Evolutionary conservation across 2,888 invertebrate genomes (phyloP).

Genomic region (Sycophila texana): DNA sequence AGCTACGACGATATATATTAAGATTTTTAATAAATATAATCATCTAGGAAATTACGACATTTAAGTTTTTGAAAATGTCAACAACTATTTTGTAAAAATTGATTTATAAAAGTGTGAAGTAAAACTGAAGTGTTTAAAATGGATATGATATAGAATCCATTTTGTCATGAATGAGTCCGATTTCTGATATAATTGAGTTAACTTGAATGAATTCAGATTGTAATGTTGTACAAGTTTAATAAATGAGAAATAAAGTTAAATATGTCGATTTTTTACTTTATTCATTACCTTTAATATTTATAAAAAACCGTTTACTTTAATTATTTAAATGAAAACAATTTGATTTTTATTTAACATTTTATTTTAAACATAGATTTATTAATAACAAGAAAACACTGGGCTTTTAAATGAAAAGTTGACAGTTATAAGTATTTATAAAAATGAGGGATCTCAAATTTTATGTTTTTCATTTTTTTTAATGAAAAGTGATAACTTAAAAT

Average conservation of each 20-base stretch:
- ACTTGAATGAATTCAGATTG: neutral
- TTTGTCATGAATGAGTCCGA: too few species aligned
- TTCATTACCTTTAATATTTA: too few species aligned
- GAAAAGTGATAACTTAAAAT: conserved; percentile 32
- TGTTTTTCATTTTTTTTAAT: conserved; percentile 19
- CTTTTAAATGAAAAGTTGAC: conserved; percentile 11
- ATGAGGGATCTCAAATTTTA: conserved; percentile 1
- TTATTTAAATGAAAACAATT: neutral
- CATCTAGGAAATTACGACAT: too few species aligned
- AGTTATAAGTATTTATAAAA: conserved; percentile 17
- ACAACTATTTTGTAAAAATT: neutral
- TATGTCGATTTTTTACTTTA: too few species aligned
- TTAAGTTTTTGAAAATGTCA: conserved; percentile 4
- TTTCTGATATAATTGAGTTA: too few species aligned
- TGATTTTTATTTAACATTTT: conserved; percentile 10
- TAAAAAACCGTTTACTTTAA: neutral
- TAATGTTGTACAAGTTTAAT: conserved; percentile 2
- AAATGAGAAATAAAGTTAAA: too few species aligned
- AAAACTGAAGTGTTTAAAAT: too few species aligned
- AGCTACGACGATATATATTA: too few species aligned
- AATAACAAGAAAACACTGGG: conserved; percentile 16
- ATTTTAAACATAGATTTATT: conserved; percentile 34
- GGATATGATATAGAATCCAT: too few species aligned
- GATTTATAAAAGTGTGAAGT: neutral
- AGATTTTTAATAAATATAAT: too few species aligned